These are phyloP conservation scores for Zaprionus lineosus DNA, from an alignment of 2,888 invertebrate genomes.

Conservation along the genomic window DNA sequence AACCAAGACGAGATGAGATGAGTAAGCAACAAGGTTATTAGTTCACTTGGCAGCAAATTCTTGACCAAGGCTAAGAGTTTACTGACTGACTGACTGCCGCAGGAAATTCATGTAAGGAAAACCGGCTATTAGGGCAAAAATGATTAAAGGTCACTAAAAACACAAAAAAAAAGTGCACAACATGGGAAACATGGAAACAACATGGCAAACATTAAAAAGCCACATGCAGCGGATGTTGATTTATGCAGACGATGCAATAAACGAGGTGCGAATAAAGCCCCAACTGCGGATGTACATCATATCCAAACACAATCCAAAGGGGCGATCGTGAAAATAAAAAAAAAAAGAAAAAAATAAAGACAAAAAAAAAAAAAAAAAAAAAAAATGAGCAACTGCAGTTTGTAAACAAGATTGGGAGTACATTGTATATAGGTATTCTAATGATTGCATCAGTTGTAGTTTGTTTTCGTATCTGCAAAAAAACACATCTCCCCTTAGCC, in stretches of 20 bases:
- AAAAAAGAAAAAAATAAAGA: slow-evolving; percentile 1
- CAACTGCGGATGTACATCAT: slow-evolving; percentile 56
- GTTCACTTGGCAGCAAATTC: slow-evolving; percentile 33
- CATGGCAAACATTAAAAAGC: slow-evolving; percentile 20
- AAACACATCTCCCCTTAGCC: too few relatives aligned
- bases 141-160: slow-evolving; percentile 35
- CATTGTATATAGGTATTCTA: slow-evolving; percentile 33
- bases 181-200: slow-evolving; percentile 2
- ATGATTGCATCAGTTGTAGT: slow-evolving; percentile 26
- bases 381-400: slow-evolving; percentile 28
- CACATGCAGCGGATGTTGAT: slow-evolving; percentile 60
- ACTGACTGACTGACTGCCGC: slow-evolving; percentile 30
- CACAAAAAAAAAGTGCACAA: slow-evolving; percentile 22
- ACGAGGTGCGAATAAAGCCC: slow-evolving; percentile 36
- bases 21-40: slow-evolving; percentile 34
- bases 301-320: slow-evolving; percentile 25
- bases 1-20: background rate
- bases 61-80: slow-evolving; percentile 51
- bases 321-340: slow-evolving; percentile 4
- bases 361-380: background rate
- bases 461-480: background rate
- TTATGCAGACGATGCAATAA: slow-evolving; percentile 59
- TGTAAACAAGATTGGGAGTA: slow-evolving; percentile 27
- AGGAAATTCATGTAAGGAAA: slow-evolving; percentile 64
- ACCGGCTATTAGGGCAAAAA: slow-evolving; percentile 55